Evolutionary conservation across 2,888 invertebrate species (phyloP).

Genomic region (Malachius bipustulatus): DNA sequence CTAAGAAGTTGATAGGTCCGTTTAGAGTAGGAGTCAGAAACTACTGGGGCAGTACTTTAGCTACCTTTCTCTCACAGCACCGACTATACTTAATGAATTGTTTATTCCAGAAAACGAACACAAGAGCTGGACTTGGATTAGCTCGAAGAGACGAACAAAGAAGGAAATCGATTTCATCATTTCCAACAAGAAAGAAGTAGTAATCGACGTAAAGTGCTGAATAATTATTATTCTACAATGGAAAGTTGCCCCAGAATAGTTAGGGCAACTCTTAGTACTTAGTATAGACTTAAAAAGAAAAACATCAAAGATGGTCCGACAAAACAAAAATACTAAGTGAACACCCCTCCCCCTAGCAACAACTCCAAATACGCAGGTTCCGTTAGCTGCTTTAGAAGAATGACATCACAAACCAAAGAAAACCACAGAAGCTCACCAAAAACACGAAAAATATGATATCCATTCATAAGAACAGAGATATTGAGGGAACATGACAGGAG

Average conservation of each 20-base stretch:
- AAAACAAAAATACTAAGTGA: too few relatives aligned
- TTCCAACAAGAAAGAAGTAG: constrained; percentile 3
- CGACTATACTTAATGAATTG: constrained; percentile 1
- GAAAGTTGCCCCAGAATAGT: not conserved
- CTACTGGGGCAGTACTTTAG: not conserved
- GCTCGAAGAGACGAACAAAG: not conserved
- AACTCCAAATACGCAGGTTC: too few relatives aligned
- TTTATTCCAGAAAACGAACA: constrained; percentile 1
- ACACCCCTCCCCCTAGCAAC: too few relatives aligned
- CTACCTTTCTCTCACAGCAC: not conserved
- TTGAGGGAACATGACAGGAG: too few relatives aligned
- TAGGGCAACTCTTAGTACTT: not conserved
- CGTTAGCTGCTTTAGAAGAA: too few relatives aligned
- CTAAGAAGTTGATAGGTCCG: not conserved
- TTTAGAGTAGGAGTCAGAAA: constrained; percentile 1
- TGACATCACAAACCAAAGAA: too few relatives aligned
- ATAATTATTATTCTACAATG: constrained; percentile 1
- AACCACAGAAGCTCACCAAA: too few relatives aligned
- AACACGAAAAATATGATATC: too few relatives aligned
- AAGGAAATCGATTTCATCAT: constrained; percentile 3
- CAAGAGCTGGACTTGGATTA: constrained; percentile 1
- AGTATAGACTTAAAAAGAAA: too few relatives aligned
- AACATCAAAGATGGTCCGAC: too few relatives aligned
- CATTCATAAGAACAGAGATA: too few relatives aligned
- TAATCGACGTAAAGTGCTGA: not conserved